Conservation (phyloP, 2,113 vertebrate species). For the Nycticebus coucang region DNA sequence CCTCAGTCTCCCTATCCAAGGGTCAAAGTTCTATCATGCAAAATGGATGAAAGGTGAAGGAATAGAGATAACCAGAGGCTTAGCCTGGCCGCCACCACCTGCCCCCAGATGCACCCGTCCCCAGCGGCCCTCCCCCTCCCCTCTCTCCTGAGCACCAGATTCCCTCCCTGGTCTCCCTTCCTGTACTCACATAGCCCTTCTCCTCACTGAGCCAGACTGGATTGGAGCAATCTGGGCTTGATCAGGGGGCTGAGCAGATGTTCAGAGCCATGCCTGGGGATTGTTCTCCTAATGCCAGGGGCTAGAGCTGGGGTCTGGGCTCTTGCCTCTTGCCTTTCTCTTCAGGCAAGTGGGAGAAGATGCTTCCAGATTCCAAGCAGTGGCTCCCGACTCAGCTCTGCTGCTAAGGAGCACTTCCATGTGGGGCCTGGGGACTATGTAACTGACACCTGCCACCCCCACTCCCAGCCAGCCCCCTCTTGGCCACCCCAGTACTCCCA, state of each 20-base stretch:
- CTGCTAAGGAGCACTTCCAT: not conserved
- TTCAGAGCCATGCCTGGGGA: not conserved
- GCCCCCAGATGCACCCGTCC: not conserved
- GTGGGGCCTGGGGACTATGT: not conserved
- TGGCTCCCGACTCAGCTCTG: not conserved
- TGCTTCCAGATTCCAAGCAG: not conserved
- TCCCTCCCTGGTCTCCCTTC: not conserved
- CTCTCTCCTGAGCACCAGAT: not conserved
- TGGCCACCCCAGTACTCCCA: not conserved
- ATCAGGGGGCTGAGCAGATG: not conserved
- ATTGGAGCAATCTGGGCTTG: not conserved
- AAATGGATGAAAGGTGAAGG: not conserved
- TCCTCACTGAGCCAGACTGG: no score
- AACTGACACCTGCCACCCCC: not conserved
- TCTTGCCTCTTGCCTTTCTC: not conserved
- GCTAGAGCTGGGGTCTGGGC: not conserved
- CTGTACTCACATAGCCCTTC: not conserved
- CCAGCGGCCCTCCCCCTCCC: not conserved
- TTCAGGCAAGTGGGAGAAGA: not conserved
- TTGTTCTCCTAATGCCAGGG: not conserved
- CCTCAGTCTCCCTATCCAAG: not conserved
- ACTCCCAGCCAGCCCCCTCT: not conserved
- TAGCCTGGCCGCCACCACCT: not conserved
- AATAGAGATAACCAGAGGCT: not conserved
- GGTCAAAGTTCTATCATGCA: not conserved